These are phyloP conservation scores for Halictus quadricinctus DNA, from an alignment of 2,888 invertebrate genomes.

Conservation along the genomic window DNA sequence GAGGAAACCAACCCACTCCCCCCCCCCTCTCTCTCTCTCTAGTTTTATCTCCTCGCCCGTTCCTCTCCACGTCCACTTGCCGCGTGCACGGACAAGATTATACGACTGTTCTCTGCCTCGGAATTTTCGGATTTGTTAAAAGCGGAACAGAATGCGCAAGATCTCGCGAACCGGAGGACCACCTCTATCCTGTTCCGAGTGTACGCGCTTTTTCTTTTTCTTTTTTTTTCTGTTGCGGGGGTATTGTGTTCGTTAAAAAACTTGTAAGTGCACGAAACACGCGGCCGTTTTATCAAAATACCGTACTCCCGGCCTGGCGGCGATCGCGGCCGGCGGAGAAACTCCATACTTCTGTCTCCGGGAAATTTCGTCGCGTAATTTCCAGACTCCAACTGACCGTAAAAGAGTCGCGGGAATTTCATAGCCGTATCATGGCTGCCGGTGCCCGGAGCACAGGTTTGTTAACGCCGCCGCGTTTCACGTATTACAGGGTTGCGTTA, in stretches of 20 bases:
- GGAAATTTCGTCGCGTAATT: conserved; percentile 10
- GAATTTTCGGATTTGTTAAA: conserved; percentile 37
- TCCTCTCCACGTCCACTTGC: background rate
- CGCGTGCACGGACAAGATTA: conserved; percentile 9
- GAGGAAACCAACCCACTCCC: too few relatives aligned
- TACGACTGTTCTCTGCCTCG: conserved; percentile 3
- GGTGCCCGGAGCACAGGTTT: background rate
- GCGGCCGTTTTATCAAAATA: conserved; percentile 19
- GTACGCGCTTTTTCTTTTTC: background rate
- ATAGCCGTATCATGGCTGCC: background rate
- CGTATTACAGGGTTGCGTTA: background rate
- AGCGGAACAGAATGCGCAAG: conserved; percentile 11
- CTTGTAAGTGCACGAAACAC: background rate
- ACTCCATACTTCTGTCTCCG: conserved; percentile 7
- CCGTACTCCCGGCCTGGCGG: background rate
- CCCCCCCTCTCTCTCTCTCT: background rate
- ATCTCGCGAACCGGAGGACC: background rate
- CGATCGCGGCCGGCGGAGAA: background rate
- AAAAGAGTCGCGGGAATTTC: background rate
- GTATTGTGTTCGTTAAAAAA: conserved; percentile 12
- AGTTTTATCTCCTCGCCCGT: background rate
- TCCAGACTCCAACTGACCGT: background rate
- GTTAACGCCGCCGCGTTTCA: background rate
- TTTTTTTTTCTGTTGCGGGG: too few relatives aligned
- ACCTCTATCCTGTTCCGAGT: background rate